Evolutionary conservation across 2,888 invertebrate species (phyloP), one percentile per base, ranked within the genome.

Genomic region (Scaptomyza tumidula): DNA sequence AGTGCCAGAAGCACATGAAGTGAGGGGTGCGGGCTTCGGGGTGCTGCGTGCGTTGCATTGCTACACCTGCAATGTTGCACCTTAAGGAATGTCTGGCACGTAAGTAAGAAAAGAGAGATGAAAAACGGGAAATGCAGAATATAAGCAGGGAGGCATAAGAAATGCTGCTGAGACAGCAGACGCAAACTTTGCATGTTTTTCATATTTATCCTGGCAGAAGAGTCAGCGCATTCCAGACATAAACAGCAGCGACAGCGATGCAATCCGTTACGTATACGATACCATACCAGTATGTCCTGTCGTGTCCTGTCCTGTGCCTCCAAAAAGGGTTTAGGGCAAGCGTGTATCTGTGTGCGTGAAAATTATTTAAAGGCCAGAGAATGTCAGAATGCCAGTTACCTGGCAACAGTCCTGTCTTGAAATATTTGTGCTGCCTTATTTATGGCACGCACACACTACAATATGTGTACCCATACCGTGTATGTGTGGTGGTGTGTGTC

Each of bases 131-230:
- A 37, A 37, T 37, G 37, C 37, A 37, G 37, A 27, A 58, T 70
- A 73, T 70, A 75, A 56, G 64, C 57, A 56, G 56, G 75, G 71
- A 70, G 76, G 73, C 73, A 73, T 71, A 75, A 73, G 74, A 74
- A 68, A 62, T 79, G 76, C 66, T 80, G 80, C 88, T 82, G 86
- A 82, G 88, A 79, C 80, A 79, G 79, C 70, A 65, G 72, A 75
- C 82, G 75, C 77, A 90, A 90, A 90, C 85, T 89, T 89, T 89
- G 82, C 86, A 90, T 90, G 89, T 90, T 90, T 90, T 89, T 90
- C 90, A 90, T 90, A 90, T 90, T 90, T 90, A 82, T 87, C 87
- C 81, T 67, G 79, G 84, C 70, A 73, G 71, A 58, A 49, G 62
- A 65, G 84, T 54, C 65, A 60, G 70, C 79, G 63, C 75, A 75